phyloP scores from a whole-genome alignment of 2,797 vertebrate genomes.

The Chiloscyllium punctatum region DNA sequence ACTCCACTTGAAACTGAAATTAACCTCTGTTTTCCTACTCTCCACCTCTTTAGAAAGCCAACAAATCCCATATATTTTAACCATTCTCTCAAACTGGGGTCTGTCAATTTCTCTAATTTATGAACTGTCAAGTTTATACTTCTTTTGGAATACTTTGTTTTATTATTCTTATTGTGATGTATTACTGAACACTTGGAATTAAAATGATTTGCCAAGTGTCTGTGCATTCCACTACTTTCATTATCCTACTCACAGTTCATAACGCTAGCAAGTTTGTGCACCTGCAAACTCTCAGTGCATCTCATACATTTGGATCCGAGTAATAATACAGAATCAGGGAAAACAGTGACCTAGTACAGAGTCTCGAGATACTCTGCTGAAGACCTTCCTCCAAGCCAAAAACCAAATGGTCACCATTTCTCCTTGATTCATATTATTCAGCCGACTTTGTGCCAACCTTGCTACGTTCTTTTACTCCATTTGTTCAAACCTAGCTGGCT shows the following conservation, averaged over 20 bases:
- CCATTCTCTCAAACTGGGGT: too few relatives aligned
- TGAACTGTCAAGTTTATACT: too few relatives aligned
- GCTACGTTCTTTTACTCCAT: neutral
- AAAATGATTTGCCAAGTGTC: neutral
- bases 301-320: neutral
- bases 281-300: neutral
- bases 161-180: neutral
- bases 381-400: neutral
- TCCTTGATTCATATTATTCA: neutral
- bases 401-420: neutral
- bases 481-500: neutral
- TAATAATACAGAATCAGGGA: neutral
- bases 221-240: neutral
- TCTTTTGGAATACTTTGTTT: too few relatives aligned
- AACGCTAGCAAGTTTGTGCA: too few relatives aligned
- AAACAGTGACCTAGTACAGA: neutral
- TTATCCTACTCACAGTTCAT: neutral
- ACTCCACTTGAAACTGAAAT: too few relatives aligned
- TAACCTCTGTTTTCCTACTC: too few relatives aligned
- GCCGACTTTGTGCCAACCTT: neutral
- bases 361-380: neutral
- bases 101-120: too few relatives aligned
- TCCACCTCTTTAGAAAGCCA: too few relatives aligned
- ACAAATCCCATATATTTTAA: too few relatives aligned
- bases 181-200: neutral